Conservation (phyloP, 1,140 invertebrate species). For the Heliconius hewitsoni region DNA sequence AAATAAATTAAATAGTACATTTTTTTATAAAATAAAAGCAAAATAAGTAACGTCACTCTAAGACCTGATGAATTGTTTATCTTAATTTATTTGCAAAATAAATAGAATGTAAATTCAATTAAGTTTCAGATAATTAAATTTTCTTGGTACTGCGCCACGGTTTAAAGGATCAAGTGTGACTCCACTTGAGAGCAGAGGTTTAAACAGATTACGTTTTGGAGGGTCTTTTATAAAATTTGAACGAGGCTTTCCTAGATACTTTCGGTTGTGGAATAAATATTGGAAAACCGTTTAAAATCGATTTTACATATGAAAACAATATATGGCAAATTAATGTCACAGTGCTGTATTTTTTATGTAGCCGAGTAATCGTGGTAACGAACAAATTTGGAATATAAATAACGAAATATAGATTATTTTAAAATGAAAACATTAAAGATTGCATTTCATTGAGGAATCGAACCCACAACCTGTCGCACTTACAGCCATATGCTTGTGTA, state of each 20-base stretch:
- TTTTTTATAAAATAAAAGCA: neutral
- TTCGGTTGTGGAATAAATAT: neutral
- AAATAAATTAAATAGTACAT: neutral
- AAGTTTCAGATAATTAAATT: conserved; percentile 29
- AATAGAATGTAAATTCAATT: conserved; percentile 25
- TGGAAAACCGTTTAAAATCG: neutral
- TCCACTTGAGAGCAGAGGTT: conserved; percentile 19
- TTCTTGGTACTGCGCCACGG: conserved; percentile 17
- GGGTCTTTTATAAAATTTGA: conserved; percentile 20
- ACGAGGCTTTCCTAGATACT: neutral
- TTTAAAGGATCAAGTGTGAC: conserved; percentile 27
- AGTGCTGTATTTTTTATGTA: too few relatives aligned
- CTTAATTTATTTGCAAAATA: conserved; percentile 1
- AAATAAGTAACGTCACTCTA: neutral
- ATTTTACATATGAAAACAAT: too few relatives aligned
- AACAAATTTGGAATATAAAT: too few relatives aligned
- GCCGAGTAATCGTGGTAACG: too few relatives aligned
- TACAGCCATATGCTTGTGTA: too few relatives aligned
- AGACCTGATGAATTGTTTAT: conserved; percentile 1
- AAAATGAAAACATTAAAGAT: too few relatives aligned
- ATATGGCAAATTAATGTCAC: too few relatives aligned
- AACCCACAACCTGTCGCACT: too few relatives aligned
- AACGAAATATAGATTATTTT: too few relatives aligned
- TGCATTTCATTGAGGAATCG: too few relatives aligned
- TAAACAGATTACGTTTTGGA: conserved; percentile 26